Evolutionary conservation across 2,113 vertebrate genomes (phyloP).

Genomic region (Bubo bubo): DNA sequence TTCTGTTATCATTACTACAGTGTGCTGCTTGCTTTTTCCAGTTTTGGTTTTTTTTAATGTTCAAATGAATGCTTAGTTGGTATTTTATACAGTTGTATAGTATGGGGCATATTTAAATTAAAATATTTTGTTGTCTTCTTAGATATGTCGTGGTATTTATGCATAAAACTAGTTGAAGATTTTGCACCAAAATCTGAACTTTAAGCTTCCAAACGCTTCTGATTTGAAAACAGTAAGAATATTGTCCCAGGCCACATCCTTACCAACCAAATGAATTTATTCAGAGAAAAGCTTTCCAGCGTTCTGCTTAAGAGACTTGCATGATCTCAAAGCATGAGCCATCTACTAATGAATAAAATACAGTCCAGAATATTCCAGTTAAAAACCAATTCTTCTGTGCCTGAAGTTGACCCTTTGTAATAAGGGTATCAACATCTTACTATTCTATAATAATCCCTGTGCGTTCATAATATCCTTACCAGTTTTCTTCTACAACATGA

Average conservation of each 20-base stretch:
- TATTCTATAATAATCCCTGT: background rate
- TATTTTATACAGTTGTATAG: constrained; percentile 63
- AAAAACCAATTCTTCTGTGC: background rate
- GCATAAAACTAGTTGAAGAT: background rate
- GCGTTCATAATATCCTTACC: background rate
- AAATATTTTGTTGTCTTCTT: constrained; percentile 66
- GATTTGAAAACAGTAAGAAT: background rate
- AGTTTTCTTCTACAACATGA: background rate
- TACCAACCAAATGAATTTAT: background rate
- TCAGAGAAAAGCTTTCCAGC: background rate
- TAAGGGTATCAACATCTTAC: background rate
- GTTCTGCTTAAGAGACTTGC: background rate
- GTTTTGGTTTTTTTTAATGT: background rate
- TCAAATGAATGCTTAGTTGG: constrained; percentile 28
- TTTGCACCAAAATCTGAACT: background rate
- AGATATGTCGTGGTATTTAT: constrained; percentile 4
- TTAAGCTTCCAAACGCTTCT: background rate
- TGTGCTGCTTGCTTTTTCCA: constrained; percentile 18
- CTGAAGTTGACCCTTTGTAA: background rate
- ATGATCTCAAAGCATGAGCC: background rate
- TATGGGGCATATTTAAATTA: constrained; percentile 59
- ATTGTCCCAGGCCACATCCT: background rate
- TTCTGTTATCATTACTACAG: background rate
- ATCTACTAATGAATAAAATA: background rate
- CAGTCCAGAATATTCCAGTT: background rate